Percentiles rank a stretch among this genome's conserved stretches.
phyloP scores from a whole-genome alignment of 2,888 invertebrate species.

The Arrhopalites spinosus region DNA sequence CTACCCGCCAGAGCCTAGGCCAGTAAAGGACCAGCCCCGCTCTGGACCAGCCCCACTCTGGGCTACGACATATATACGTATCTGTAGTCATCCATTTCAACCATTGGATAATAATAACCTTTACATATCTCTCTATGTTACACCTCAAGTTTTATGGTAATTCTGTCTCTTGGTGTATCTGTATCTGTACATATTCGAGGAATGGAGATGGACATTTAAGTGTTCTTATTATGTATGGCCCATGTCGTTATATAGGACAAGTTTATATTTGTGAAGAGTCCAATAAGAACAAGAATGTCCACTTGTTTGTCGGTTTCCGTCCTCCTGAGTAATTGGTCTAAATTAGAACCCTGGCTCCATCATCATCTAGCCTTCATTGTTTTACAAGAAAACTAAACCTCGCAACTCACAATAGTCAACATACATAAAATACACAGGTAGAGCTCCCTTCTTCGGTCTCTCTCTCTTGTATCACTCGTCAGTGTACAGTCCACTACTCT shows the following conservation, averaged over 20 bases:
- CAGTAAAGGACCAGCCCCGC: too few relatives aligned
- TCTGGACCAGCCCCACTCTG: too few relatives aligned
- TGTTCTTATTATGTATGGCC: not conserved
- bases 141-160: constrained; percentile 16
- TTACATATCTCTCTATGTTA: too few relatives aligned
- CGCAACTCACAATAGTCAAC: not conserved
- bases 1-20: too few relatives aligned
- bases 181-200: not conserved
- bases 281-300: not conserved
- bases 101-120: too few relatives aligned
- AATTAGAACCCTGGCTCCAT: constrained; percentile 38
- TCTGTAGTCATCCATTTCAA: too few relatives aligned
- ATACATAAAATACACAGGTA: not conserved
- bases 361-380: constrained; percentile 18
- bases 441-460: not conserved
- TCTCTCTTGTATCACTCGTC: not conserved
- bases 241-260: too few relatives aligned
- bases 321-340: constrained; percentile 33
- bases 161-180: too few relatives aligned
- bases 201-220: constrained; percentile 7
- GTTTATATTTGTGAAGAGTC: too few relatives aligned
- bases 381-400: constrained; percentile 16
- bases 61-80: too few relatives aligned
- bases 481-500: not conserved
- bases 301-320: constrained; percentile 8